A percentile compares a stretch with the other conserved stretches of the same genome.
Conservation (phyloP, 2,113 vertebrate species). For the Platysteira castanea region DNA sequence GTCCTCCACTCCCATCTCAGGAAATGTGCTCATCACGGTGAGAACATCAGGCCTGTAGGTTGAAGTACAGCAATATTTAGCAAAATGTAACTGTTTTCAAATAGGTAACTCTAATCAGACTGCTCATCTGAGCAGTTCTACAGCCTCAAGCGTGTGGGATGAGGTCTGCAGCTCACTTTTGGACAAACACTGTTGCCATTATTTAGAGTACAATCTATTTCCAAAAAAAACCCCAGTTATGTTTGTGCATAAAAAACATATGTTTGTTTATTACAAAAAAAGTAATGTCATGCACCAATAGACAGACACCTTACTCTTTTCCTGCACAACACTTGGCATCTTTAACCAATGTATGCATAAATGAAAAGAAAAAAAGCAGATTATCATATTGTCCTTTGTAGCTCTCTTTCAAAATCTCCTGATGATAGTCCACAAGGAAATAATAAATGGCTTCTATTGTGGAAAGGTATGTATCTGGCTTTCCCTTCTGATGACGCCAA, state of each 20-base stretch:
- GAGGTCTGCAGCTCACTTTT: not conserved
- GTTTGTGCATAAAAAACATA: no score
- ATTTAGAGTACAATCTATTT: not conserved
- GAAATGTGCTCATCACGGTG: not conserved
- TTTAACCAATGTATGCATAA: conserved; percentile 87
- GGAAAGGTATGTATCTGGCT: conserved; percentile 91
- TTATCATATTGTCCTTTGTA: conserved; percentile 94
- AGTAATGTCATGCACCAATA: not conserved
- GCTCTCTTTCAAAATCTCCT: conserved; percentile 76
- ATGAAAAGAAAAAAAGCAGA: conserved; percentile 94
- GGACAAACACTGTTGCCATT: not conserved
- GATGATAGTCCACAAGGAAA: conserved; percentile 91
- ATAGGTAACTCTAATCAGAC: not conserved
- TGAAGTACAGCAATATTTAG: not conserved
- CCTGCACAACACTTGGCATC: conserved; percentile 81
- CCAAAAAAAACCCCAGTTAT: not conserved
- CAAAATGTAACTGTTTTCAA: not conserved
- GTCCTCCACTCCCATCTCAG: not conserved
- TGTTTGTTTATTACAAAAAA: not conserved
- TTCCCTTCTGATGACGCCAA: conserved; percentile 95
- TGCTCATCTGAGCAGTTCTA: not conserved
- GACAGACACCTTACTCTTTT: conserved; percentile 66
- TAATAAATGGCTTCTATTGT: conserved; percentile 98
- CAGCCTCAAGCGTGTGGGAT: not conserved
- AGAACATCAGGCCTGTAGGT: not conserved